phyloP scores from a whole-genome alignment of 2,888 invertebrate species.

The Polymixis lichenea region DNA sequence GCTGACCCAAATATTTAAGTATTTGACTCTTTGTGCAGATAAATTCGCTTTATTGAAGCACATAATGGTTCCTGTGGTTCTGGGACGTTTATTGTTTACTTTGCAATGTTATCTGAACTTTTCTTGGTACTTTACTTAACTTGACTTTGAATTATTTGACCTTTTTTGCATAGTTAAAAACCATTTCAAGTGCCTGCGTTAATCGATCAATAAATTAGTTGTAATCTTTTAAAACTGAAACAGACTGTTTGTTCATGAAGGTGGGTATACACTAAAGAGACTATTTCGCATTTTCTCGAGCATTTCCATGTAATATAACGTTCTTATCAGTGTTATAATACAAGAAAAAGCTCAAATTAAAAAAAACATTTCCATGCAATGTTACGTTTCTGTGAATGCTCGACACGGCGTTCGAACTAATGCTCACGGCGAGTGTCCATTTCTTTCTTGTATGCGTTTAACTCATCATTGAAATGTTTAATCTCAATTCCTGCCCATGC shows the following conservation, averaged over 20 bases:
- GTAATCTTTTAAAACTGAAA: background rate
- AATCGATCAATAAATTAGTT: background rate
- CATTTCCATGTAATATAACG: too few relatives aligned
- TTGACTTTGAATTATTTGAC: background rate
- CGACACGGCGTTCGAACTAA: too few relatives aligned
- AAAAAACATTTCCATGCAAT: too few relatives aligned
- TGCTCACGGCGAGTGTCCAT: too few relatives aligned
- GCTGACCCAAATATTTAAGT: constrained; percentile 33
- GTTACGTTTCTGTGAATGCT: too few relatives aligned
- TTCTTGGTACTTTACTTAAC: background rate
- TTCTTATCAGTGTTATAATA: too few relatives aligned
- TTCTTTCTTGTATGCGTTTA: too few relatives aligned
- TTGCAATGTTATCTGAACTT: background rate
- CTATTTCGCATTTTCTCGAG: too few relatives aligned
- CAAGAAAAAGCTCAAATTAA: too few relatives aligned
- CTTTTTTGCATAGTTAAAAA: background rate
- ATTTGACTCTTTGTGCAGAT: constrained; percentile 8
- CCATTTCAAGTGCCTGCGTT: background rate
- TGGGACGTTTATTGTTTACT: background rate
- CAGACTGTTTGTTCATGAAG: background rate
- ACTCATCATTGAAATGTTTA: too few relatives aligned
- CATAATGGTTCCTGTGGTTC: constrained; percentile 5
- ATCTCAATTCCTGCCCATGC: too few relatives aligned
- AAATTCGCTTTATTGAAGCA: constrained; percentile 18
- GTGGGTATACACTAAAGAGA: too few relatives aligned